Conservation (phyloP, 2,888 invertebrate genomes). For the Temnothorax ravouxi region DNA sequence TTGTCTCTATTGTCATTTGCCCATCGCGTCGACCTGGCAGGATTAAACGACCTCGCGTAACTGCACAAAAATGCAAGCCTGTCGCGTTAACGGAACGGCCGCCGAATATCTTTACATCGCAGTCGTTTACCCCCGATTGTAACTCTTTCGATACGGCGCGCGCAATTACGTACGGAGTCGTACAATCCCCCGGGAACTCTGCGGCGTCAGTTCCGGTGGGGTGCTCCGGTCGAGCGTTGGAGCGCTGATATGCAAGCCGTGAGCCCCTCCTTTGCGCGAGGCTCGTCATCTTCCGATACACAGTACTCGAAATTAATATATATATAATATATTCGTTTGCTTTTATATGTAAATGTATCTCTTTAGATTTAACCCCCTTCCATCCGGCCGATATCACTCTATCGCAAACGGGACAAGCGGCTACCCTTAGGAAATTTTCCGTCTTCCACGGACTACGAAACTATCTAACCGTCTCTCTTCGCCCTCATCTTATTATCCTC, state of each 20-base stretch:
- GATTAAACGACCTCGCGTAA: not conserved
- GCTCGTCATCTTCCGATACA: conserved; percentile 70
- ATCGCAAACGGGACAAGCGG: conserved; percentile 54
- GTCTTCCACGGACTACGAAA: conserved; percentile 12
- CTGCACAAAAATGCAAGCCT: not conserved
- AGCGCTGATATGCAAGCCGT: conserved; percentile 42
- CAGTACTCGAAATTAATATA: conserved; percentile 43
- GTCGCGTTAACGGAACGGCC: not conserved
- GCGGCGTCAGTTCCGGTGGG: conserved; percentile 12
- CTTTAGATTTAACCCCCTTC: conserved; percentile 76
- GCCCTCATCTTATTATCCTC: not conserved
- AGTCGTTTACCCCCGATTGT: not conserved
- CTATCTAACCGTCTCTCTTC: not conserved
- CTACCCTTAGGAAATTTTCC: conserved; percentile 46
- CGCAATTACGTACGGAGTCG: not conserved
- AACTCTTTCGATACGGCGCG: conserved; percentile 9
- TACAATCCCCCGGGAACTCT: conserved; percentile 8
- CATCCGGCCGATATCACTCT: conserved; percentile 61
- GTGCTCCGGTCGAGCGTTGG: conserved; percentile 8
- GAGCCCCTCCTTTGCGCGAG: conserved; percentile 34
- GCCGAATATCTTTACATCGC: not conserved
- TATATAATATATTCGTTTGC: conserved; percentile 30
- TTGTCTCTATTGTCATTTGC: conserved; percentile 32
- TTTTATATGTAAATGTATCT: conserved; percentile 46
- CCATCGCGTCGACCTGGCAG: not conserved